Conservation (phyloP, 2,888 invertebrate genomes). For the Melinopterus prodromus region DNA sequence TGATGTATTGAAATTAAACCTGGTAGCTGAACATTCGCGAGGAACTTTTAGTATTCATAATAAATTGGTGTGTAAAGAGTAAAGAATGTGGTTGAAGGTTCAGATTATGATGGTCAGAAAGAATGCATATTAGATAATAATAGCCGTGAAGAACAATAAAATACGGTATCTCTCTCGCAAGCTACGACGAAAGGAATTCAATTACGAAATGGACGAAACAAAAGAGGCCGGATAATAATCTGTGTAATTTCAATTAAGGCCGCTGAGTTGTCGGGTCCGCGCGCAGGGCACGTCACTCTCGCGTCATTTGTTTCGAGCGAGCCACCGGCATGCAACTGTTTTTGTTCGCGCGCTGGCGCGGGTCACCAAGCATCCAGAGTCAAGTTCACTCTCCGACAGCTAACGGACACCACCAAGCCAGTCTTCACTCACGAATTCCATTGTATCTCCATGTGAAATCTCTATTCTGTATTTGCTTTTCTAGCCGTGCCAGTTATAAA, state of each 20-base stretch:
- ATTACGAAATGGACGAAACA: conserved; percentile 22
- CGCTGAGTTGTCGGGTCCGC: background rate
- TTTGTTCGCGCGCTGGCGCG: conserved; percentile 27
- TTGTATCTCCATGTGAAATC: conserved; percentile 60
- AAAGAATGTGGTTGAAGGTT: no score
- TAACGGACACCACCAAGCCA: conserved; percentile 56
- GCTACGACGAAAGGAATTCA: conserved; percentile 11
- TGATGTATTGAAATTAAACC: no score
- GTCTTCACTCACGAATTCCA: conserved; percentile 58
- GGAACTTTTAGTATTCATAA: no score
- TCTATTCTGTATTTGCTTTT: conserved; percentile 56
- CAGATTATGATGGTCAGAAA: background rate
- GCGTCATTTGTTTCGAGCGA: background rate
- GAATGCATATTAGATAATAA: background rate
- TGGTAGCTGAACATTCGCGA: no score
- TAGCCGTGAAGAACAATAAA: background rate
- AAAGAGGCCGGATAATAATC: conserved; percentile 18
- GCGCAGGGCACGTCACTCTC: background rate
- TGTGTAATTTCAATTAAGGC: conserved; percentile 26
- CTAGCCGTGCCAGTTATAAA: conserved; percentile 43
- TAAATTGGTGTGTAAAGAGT: no score
- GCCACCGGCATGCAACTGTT: conserved; percentile 28
- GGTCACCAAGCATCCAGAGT: conserved; percentile 32
- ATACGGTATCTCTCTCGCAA: background rate
- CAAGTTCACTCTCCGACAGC: conserved; percentile 47